These are phyloP conservation scores for Apodemia duryi DNA, from an alignment of 2,888 invertebrate genomes.

Conservation along the genomic window DNA sequence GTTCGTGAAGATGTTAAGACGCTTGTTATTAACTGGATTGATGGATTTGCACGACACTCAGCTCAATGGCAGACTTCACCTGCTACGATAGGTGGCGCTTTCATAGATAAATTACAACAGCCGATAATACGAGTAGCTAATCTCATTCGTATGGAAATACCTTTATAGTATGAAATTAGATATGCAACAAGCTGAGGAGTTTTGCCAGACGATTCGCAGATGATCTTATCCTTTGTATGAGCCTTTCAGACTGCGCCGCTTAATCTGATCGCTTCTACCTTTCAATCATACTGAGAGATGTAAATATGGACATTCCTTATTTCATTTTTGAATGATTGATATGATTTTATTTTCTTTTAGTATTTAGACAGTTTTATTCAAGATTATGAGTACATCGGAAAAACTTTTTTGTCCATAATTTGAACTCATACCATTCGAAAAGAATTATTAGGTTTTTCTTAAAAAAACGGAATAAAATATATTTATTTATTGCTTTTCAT, in stretches of 20 bases:
- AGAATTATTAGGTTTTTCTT: no score
- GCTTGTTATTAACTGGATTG: no score
- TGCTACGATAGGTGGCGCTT: neutral
- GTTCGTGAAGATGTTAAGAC: no score
- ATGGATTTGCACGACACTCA: no score
- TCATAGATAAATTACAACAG: neutral
- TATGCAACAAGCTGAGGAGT: neutral
- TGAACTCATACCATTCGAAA: no score
- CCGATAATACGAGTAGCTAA: neutral
- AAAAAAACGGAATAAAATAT: no score
- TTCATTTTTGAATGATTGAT: neutral
- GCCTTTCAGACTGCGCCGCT: slow-evolving; percentile 17
- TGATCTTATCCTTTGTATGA: slow-evolving; percentile 8
- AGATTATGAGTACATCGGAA: no score
- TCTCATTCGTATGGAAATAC: neutral
- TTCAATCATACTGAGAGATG: slow-evolving; percentile 44
- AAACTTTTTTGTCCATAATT: no score
- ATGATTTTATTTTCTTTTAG: neutral
- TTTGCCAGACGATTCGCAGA: neutral
- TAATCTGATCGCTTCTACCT: slow-evolving; percentile 56
- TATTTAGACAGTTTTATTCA: no score
- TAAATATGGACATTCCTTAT: slow-evolving; percentile 31
- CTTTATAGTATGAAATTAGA: neutral
- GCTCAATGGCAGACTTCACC: no score
- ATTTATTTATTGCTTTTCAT: no score